Percentiles rank a stretch among this genome's conserved stretches.
Conservation (phyloP, 2,888 invertebrate genomes). For the Phymatocera aterrima region DNA sequence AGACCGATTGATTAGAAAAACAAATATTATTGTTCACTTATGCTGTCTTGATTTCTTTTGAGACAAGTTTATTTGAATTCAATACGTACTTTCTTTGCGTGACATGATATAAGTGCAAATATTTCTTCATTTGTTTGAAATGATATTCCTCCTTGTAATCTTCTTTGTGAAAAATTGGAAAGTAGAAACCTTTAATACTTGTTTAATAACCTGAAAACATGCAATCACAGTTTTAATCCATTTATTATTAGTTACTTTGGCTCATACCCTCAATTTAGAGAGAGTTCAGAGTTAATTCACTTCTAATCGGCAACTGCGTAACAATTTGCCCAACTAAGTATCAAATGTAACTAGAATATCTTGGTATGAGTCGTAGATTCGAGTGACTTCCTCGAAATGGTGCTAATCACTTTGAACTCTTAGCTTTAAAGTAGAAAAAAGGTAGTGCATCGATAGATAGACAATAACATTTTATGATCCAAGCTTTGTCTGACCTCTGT, state of each 20-base stretch:
- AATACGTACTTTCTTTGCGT: background rate
- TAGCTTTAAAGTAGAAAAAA: constrained; percentile 18
- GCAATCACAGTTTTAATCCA: too few relatives aligned
- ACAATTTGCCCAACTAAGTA: background rate
- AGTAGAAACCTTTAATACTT: too few relatives aligned
- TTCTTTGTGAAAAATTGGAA: too few relatives aligned
- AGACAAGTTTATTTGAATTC: background rate
- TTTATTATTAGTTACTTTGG: too few relatives aligned
- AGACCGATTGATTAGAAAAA: constrained; percentile 5
- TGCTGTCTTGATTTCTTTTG: background rate
- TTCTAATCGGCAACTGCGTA: background rate
- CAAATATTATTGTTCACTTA: background rate
- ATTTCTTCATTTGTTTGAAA: too few relatives aligned
- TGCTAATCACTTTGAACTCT: constrained; percentile 9
- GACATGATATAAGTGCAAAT: too few relatives aligned
- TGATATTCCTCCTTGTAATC: too few relatives aligned
- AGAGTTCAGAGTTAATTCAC: background rate
- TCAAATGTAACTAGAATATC: background rate
- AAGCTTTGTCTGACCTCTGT: constrained; percentile 56
- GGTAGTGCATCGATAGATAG: background rate
- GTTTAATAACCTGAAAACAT: too few relatives aligned
- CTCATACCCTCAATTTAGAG: too few relatives aligned
- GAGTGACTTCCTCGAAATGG: constrained; percentile 1
- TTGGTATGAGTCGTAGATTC: background rate
- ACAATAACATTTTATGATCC: constrained; percentile 53